These are phyloP conservation scores for Pogonognathellus flavescens DNA, from an alignment of 1,140 invertebrate genomes.

Conservation along the genomic window DNA sequence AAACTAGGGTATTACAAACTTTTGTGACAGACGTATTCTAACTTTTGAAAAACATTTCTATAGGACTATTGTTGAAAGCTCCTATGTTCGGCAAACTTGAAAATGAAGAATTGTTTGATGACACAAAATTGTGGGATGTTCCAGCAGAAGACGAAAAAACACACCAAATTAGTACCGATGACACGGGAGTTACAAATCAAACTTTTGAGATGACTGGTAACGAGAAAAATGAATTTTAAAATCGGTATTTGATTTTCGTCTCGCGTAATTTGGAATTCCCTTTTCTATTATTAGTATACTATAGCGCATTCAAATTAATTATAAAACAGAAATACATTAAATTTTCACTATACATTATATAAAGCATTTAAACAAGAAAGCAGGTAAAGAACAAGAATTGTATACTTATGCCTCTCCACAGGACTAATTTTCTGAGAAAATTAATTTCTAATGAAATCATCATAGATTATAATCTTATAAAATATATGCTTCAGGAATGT, in stretches of 20 bases:
- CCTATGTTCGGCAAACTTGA: constrained; percentile 70
- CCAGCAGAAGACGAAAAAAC: constrained; percentile 63
- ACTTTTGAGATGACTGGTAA: constrained; percentile 24
- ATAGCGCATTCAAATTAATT: too few relatives aligned
- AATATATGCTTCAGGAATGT: too few relatives aligned
- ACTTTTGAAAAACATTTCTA: not conserved
- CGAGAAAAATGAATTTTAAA: constrained; percentile 23
- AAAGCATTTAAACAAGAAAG: too few relatives aligned
- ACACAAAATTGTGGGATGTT: constrained; percentile 71
- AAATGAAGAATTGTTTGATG: constrained; percentile 72
- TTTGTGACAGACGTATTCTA: not conserved
- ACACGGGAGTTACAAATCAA: not conserved
- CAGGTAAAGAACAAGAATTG: too few relatives aligned
- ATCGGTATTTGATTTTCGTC: not conserved
- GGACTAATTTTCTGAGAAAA: too few relatives aligned
- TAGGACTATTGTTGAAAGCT: constrained; percentile 71
- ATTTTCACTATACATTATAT: too few relatives aligned
- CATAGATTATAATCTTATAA: too few relatives aligned
- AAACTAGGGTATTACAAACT: not conserved
- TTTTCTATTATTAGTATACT: not conserved
- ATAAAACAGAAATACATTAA: too few relatives aligned
- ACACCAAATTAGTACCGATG: not conserved
- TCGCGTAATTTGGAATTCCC: not conserved
- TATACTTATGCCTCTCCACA: too few relatives aligned
- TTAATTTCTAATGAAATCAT: too few relatives aligned